Evolutionary conservation across 1,140 invertebrate species (phyloP).

Genomic region (Pseudobourletiella spinata): DNA sequence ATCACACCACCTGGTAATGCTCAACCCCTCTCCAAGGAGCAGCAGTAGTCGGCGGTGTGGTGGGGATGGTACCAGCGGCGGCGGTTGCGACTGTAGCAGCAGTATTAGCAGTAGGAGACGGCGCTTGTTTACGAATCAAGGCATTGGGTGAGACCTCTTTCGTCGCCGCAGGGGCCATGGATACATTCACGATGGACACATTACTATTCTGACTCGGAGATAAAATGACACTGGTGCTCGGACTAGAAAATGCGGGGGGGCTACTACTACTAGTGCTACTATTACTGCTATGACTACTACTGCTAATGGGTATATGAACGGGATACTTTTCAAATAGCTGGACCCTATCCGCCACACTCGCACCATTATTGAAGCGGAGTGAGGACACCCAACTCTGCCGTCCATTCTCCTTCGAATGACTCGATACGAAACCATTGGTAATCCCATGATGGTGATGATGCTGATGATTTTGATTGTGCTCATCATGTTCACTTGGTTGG

Average conservation of each 20-base stretch:
- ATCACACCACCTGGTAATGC: not conserved
- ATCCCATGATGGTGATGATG: constrained; percentile 7
- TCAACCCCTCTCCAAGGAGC: constrained; percentile 4
- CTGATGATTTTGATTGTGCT: not conserved
- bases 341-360: constrained; percentile 35
- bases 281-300: too few relatives aligned
- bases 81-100: too few relatives aligned
- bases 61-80: not conserved
- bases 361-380: constrained; percentile 24
- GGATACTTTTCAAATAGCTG: constrained; percentile 36
- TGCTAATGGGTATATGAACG: constrained; percentile 15
- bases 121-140: too few relatives aligned
- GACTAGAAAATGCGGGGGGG: not conserved
- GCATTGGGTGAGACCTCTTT: not conserved
- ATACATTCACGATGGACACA: constrained; percentile 2
- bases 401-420: not conserved
- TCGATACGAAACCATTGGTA: not conserved
- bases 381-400: constrained; percentile 26
- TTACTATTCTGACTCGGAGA: too few relatives aligned
- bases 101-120: not conserved
- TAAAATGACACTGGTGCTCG: too few relatives aligned
- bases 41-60: not conserved
- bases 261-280: too few relatives aligned
- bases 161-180: not conserved
- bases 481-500: constrained; percentile 10